Base-by-base conservation (phyloP, 2,113 vertebrate genomes). In the Varanus salvator region DNA sequence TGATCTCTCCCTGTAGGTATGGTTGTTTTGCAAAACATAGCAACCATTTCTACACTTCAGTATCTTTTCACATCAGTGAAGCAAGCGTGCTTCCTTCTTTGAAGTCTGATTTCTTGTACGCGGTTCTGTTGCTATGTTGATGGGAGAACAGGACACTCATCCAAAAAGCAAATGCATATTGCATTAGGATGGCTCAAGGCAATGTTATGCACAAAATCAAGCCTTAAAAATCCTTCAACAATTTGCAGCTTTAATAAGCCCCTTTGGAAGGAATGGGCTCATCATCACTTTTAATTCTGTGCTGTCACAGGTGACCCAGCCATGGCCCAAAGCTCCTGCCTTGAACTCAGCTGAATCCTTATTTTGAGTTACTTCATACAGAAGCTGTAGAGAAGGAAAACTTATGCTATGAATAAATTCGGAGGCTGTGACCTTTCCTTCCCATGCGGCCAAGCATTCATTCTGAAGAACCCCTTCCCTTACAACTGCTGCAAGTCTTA, bases 141-240 rank as follows among this genome's bases (percentile, higher is more conserved):
- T 88, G 87, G 85, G 94, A 95, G 88, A 95, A 91, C 93, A 93
- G 94, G 92, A 88, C 93, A 93, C 92, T 96, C 93, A 94, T 93
- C 90, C 31, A 85, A 92, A 95, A 94, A 96, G 77, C 34, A 76
- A 94, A 96, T 96, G 93, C 95, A 95, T 96, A 95, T 93, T 96
- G 92, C 96, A 96, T 95, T 95, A 95, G 93, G 93, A 93, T 93
- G 48, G 95, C 96, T 96, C 52, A 85, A 96, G 94, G 94, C 95
- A 90, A 85, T 91, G 94, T 94, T 96, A 94, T 85, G 93, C 92
- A 80, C 48, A 87, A 92, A 94, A 96, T 93, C 95, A 93, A 95
- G 85, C 91, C 93, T 93, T 94, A 94, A 91, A 95, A 93, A 95
- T 93, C 93, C 94, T 93, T 92, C 85, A 78, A 89, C 90, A 94